Evolutionary conservation across 2,888 invertebrate genomes (phyloP).

Genomic region (Monochamus alternatus): DNA sequence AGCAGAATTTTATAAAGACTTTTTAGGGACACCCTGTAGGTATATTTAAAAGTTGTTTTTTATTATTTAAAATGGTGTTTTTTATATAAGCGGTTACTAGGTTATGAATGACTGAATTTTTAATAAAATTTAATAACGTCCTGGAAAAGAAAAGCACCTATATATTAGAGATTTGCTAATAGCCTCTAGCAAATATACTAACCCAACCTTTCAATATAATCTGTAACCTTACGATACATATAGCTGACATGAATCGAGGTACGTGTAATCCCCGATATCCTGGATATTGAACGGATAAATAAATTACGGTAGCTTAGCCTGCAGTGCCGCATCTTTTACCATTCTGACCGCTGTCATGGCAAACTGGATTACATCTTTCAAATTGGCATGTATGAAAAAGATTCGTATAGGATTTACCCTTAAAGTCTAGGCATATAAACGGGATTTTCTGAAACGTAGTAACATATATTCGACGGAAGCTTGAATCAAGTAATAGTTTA

Average conservation of each 20-base stretch:
- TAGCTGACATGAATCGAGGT: conserved; percentile 49
- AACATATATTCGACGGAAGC: background rate
- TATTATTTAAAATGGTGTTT: no score
- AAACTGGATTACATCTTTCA: conserved; percentile 54
- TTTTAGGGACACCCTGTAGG: no score
- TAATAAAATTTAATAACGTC: background rate
- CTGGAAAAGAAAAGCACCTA: background rate
- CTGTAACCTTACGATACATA: conserved; percentile 40
- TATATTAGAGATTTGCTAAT: conserved; percentile 17
- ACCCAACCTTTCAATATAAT: conserved; percentile 34
- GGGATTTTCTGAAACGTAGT: conserved; percentile 17
- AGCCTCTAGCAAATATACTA: conserved; percentile 32
- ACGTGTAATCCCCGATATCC: conserved; percentile 54
- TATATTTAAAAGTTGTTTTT: no score
- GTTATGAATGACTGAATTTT: background rate
- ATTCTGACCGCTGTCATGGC: conserved; percentile 47
- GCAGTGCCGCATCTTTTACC: conserved; percentile 45
- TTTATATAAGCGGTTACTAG: no score
- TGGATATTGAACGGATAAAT: conserved; percentile 54
- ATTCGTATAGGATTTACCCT: conserved; percentile 19
- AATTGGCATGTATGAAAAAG: conserved; percentile 27
- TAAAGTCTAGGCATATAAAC: conserved; percentile 20
- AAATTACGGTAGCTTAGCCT: conserved; percentile 52
- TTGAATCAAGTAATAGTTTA: background rate
- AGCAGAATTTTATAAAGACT: no score